A percentile compares a stretch with the other conserved stretches of the same genome.
phyloP scores from a whole-genome alignment of 37 sponge, comb jelly and placozoan genomes.

The Agelas oroides region DNA sequence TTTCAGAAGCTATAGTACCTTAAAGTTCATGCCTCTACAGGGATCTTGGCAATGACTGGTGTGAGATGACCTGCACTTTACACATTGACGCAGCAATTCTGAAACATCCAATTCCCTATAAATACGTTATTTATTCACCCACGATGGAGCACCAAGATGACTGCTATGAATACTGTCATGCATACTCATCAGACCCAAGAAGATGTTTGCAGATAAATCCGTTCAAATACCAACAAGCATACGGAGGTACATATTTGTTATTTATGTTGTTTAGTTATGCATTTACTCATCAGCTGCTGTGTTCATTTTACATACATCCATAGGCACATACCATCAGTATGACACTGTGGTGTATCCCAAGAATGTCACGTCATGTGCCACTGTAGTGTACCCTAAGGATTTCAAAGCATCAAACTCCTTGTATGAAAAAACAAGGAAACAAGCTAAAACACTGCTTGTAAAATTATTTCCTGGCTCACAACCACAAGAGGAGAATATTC shows the following conservation, averaged over 20 bases:
- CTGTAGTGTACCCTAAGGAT: constrained; percentile 34
- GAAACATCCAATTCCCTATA: constrained; percentile 34
- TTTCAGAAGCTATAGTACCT: too few species aligned
- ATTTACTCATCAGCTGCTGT: too few species aligned
- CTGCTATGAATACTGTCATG: constrained; percentile 2
- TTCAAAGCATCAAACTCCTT: neutral
- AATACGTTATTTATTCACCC: constrained; percentile 46
- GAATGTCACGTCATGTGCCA: too few species aligned
- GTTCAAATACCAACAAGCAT: neutral
- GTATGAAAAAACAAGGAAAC: neutral
- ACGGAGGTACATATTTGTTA: too few species aligned
- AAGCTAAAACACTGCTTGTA: neutral
- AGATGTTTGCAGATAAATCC: constrained; percentile 30
- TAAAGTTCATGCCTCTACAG: too few species aligned
- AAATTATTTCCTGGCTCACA: neutral
- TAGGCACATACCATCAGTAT: constrained; percentile 46
- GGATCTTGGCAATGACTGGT: neutral
- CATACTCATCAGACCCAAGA: neutral
- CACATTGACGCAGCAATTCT: constrained; percentile 10
- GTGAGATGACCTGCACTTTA: constrained; percentile 14
- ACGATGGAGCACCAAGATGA: neutral
- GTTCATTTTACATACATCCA: neutral
- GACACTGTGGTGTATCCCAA: too few species aligned
- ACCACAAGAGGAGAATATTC: neutral
- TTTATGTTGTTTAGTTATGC: too few species aligned